Percentiles rank a stretch among this genome's conserved stretches.
phyloP scores from a whole-genome alignment of 1,140 invertebrate genomes.

The Drosophila tristis region DNA sequence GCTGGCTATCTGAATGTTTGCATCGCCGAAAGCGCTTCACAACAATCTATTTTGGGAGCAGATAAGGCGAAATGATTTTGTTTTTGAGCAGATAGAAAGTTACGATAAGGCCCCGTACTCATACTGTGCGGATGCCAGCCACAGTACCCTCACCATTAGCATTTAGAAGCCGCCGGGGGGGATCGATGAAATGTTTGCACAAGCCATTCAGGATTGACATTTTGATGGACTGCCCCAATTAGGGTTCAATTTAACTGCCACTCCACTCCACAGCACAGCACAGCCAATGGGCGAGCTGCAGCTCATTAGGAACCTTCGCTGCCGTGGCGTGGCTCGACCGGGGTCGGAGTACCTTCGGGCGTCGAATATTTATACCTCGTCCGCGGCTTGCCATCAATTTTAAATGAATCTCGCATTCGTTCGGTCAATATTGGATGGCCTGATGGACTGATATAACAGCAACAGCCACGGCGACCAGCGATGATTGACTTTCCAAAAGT shows the following conservation, averaged over 20 bases:
- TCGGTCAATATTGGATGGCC: constrained; percentile 68
- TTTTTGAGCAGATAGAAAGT: no score
- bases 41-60: constrained; percentile 7
- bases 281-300: neutral
- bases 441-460: constrained; percentile 15
- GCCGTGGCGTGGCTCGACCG: neutral
- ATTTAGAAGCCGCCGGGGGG: no score
- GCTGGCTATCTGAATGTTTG: constrained; percentile 33
- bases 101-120: no score
- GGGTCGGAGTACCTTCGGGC: neutral
- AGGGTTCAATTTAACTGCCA: constrained; percentile 49
- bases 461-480: constrained; percentile 7
- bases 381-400: constrained; percentile 68
- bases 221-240: constrained; percentile 47
- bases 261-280: constrained; percentile 15
- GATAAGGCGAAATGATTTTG: constrained; percentile 13
- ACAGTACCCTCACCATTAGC: no score
- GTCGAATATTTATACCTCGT: neutral
- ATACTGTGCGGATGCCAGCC: no score
- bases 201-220: constrained; percentile 29
- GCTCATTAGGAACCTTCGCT: constrained; percentile 9
- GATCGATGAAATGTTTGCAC: constrained; percentile 31
- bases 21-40: constrained; percentile 30
- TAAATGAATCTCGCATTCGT: constrained; percentile 60
- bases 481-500: constrained; percentile 50